Conservation (phyloP, 35 echinoderm and acorn worm species). For the Ptychodera flava region DNA sequence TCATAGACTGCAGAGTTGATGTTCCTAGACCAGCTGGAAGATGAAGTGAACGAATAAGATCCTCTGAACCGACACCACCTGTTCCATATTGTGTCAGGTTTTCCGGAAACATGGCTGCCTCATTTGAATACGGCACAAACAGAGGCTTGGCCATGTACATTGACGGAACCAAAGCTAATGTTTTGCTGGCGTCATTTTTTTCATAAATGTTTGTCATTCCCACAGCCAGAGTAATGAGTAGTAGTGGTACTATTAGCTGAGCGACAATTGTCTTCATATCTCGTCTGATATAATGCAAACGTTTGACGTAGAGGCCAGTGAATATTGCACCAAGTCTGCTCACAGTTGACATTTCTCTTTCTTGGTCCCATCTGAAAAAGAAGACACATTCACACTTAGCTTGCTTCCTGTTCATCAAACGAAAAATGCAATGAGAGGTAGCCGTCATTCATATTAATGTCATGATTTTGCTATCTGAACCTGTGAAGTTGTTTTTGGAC, state of each 20-base stretch:
- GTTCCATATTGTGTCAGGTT: background rate
- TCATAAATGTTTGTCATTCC: constrained; percentile 24
- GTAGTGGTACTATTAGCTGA: constrained; percentile 72
- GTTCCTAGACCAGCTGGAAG: background rate
- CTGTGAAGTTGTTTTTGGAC: too few relatives aligned
- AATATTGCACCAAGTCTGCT: too few relatives aligned
- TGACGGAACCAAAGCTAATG: background rate
- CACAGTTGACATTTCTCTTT: too few relatives aligned
- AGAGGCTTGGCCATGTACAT: background rate
- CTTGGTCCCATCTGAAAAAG: too few relatives aligned
- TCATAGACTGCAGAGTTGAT: background rate
- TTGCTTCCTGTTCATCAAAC: too few relatives aligned
- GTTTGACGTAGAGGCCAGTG: constrained; percentile 59
- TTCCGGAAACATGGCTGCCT: background rate
- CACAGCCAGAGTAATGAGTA: constrained; percentile 82
- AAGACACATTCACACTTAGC: too few relatives aligned
- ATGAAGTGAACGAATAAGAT: background rate
- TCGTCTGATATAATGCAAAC: constrained; percentile 78
- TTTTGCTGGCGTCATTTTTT: background rate
- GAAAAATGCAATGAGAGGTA: too few relatives aligned
- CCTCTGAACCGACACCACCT: background rate
- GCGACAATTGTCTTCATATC: constrained; percentile 84
- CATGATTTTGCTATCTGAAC: too few relatives aligned
- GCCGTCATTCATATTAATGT: too few relatives aligned
- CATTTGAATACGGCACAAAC: background rate